Conservation (phyloP, 2,797 vertebrate genomes). For the Gallirallus australis region DNA sequence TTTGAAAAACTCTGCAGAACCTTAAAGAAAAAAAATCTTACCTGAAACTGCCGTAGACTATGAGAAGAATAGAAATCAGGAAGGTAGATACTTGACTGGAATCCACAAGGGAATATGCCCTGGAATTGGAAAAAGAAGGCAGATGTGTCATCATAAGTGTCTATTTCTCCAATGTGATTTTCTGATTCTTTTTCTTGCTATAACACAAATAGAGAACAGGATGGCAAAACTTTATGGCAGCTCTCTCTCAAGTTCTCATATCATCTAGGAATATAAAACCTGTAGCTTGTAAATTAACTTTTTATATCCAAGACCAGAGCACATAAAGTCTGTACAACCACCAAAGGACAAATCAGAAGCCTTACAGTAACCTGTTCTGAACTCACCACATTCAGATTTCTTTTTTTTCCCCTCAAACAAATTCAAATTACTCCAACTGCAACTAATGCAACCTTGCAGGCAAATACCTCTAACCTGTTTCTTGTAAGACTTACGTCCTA, state of each 20-base stretch:
- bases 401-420: background rate
- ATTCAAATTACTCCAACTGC: background rate
- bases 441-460: background rate
- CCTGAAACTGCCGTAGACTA: slow-evolving; percentile 99
- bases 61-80: slow-evolving; percentile 99
- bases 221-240: background rate
- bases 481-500: background rate
- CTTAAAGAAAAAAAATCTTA: slow-evolving; percentile 75
- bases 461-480: background rate
- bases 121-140: slow-evolving; percentile 70
- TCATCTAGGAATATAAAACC: background rate
- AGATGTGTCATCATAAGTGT: background rate
- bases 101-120: slow-evolving; percentile 99
- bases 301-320: background rate
- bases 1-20: background rate
- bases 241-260: background rate
- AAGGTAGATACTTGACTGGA: slow-evolving; percentile 99
- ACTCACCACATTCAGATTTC: background rate
- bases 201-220: background rate
- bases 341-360: background rate
- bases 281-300: background rate
- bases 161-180: background rate
- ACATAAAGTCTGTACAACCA: background rate
- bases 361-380: background rate
- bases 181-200: background rate